Base-by-base conservation (phyloP, 1,140 invertebrate genomes). In the Drosophila albomicans region DNA sequence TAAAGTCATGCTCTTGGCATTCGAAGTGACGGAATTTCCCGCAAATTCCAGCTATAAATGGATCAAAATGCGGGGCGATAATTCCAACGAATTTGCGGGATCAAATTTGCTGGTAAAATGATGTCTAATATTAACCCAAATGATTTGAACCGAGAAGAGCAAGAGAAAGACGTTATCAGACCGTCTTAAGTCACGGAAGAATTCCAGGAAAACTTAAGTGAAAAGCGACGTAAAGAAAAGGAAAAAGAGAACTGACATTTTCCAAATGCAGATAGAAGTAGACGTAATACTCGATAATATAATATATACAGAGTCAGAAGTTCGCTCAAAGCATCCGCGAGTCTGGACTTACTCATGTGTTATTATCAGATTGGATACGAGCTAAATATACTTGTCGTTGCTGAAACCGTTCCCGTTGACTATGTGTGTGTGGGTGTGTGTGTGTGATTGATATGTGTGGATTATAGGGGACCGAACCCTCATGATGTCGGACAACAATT, bases 401-500 rank as follows among this genome's bases (percentile, higher is more conserved):
- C 35, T 8, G 35, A 10, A 10, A 8, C 30, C 30, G 30, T 32
- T 32, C 2, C 35, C 8, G 35, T 38, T 38, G 1, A 35, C 41
- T n/a, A 13, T 52, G 28, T 2, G n/a, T 52, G 10, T 52, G 25
- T 32, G 28, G 32, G 48, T 51, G 10, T 28, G 13, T 35, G 30
- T 28, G 11, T 52, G 30, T 43, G 11, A n/a, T 43, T 43, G 41
- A 13, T 30, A 30, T 52, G 6, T 30, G 25, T 20, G 48, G 15
- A 64, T 52, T 64, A 64, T 64, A 64, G 48, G 62, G 62, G 62
- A 64, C 62, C 49, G 7, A 28, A 30, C 62, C 62, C 48, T 52
- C 62, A 64, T 64, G 20, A 64, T 64, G 20, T 8, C 35, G n/a
- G 3, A 43, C n/a, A 28, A 64, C n/a, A 38, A 20, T 51, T 64